Evolutionary conservation across 1,140 invertebrate genomes (phyloP), one percentile per base, ranked within the genome.

Genomic region (Drosophila ohnishii): DNA sequence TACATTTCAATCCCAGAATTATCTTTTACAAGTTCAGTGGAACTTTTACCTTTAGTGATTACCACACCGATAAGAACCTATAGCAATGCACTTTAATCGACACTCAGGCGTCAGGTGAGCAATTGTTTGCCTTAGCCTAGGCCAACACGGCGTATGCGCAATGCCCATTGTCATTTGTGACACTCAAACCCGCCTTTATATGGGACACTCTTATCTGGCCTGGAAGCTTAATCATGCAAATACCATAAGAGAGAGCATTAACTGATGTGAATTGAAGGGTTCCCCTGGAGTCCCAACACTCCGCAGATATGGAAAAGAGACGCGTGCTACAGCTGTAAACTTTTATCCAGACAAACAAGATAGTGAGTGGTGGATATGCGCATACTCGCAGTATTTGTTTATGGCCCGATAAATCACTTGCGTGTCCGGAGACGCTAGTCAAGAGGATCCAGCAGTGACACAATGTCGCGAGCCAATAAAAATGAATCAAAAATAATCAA

Each of bases 401-500:
- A 78, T 83, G 70, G 53, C 34, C 51, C 69, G 48, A 85, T 85
- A 85, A 82, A 87, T 85, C 82, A 87, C 66, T 72, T 59, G 56
- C 22, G 34, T 25, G 60, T 57, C 61, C 61, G 56, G 56, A 50
- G 53, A 73, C 73, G 80, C 63, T 75, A 82, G 81, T 82, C 86
- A 57, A 64, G 77, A 67, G 70, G 39, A 61, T 80, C 84, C 75
- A 82, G 83, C 64, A 83, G 72, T 87, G 80, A 83, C 84, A 86
- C 83, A 88, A 87, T 84, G 72, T 81, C 74, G 74, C 74, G 72
- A 51, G 57, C 80, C 78, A 82, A 87, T 88, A 83, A 87, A 87
- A 87, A 88, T 87, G 83, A 87, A 87, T 87, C 84, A 87, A 88
- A 88, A 88, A 88, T 88, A 83, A 86, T 87, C 55, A 87, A 87